Conservation (phyloP, 2,797 vertebrate genomes). For the Taenioides sp. region DNA sequence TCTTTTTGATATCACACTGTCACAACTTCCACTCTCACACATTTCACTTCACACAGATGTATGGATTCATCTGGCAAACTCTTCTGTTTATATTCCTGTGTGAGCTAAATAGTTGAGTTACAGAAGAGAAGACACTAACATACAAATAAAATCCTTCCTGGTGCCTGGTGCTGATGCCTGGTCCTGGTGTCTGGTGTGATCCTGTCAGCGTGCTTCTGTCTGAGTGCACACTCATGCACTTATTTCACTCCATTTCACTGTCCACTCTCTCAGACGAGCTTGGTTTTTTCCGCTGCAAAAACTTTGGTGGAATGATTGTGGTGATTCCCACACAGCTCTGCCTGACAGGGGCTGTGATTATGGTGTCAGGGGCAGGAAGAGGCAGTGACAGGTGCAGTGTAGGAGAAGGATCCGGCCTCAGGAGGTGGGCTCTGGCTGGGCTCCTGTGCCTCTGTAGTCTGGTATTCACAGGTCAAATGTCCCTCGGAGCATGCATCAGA, state of each 20-base stretch:
- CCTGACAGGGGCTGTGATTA: slow-evolving; percentile 88
- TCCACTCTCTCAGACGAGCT: slow-evolving; percentile 14
- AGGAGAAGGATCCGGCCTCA: slow-evolving; percentile 94
- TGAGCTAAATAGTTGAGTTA: too few relatives aligned
- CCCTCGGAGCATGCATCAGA: not conserved
- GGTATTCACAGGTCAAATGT: not conserved
- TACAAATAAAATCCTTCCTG: not conserved
- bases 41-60: too few relatives aligned
- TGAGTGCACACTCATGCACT: slow-evolving; percentile 16
- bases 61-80: too few relatives aligned
- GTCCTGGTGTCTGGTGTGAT: not conserved
- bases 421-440: slow-evolving; percentile 79
- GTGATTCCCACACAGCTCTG: slow-evolving; percentile 86
- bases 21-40: too few relatives aligned
- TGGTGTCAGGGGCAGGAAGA: slow-evolving; percentile 92
- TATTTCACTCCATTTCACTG: slow-evolving; percentile 26
- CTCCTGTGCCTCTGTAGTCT: not conserved
- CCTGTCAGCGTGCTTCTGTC: not conserved
- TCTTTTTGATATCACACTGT: too few relatives aligned
- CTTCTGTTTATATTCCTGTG: too few relatives aligned
- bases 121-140: not conserved
- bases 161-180: not conserved
- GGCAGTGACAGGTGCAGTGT: slow-evolving; percentile 98
- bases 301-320: slow-evolving; percentile 90
- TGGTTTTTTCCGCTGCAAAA: slow-evolving; percentile 53